A percentile compares a stretch with the other conserved stretches of the same genome.
Conservation (phyloP, 2,888 invertebrate genomes). For the Amorpha juglandis region DNA sequence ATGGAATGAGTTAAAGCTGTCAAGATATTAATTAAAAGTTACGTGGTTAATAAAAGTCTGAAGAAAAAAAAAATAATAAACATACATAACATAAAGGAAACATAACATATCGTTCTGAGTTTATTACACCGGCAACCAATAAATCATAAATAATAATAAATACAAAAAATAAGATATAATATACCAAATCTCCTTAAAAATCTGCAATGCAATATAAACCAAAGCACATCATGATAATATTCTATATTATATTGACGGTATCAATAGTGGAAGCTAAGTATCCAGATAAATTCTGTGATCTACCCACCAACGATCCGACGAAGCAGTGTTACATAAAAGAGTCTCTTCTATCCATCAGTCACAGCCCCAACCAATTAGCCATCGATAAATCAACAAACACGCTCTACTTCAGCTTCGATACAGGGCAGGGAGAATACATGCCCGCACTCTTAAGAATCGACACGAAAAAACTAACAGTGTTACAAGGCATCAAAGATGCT, state of each 20-base stretch:
- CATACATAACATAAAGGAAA: too few relatives aligned
- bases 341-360: constrained; percentile 54
- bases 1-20: background rate
- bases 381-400: constrained; percentile 60
- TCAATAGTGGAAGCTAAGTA: constrained; percentile 33
- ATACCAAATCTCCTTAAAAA: background rate
- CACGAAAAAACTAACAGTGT: constrained; percentile 56
- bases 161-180: background rate
- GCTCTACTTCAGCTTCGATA: constrained; percentile 71
- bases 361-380: constrained; percentile 71
- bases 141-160: background rate
- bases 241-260: background rate
- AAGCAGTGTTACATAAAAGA: constrained; percentile 67
- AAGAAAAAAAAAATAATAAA: too few relatives aligned
- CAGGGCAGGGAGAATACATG: constrained; percentile 66
- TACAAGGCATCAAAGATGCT: constrained; percentile 72
- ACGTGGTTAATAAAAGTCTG: too few relatives aligned
- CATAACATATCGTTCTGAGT: too few relatives aligned
- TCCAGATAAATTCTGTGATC: constrained; percentile 52
- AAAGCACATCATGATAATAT: background rate
- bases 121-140: too few relatives aligned
- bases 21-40: background rate
- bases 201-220: background rate
- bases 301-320: constrained; percentile 47
- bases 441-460: constrained; percentile 62